Percentiles rank a stretch among this genome's conserved stretches.
Conservation (phyloP, 2,888 invertebrate species). For the Cancer borealis region DNA sequence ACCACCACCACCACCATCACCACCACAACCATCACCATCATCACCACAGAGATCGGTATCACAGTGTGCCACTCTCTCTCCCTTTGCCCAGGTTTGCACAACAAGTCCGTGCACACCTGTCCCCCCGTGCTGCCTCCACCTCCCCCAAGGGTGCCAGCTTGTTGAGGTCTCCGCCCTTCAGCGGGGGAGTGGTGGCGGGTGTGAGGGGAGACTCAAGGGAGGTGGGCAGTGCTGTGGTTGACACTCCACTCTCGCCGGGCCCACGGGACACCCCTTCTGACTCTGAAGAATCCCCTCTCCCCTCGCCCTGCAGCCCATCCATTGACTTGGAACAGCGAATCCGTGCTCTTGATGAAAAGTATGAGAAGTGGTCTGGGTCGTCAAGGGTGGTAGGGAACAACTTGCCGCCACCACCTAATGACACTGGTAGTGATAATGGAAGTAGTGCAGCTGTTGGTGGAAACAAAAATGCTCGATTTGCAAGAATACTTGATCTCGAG, state of each 20-base stretch:
- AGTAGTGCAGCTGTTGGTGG: slow-evolving; percentile 60
- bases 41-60: slow-evolving; percentile 72
- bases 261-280: slow-evolving; percentile 86
- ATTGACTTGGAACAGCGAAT: slow-evolving; percentile 90
- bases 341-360: slow-evolving; percentile 94
- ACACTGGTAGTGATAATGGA: slow-evolving; percentile 62
- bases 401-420: slow-evolving; percentile 48
- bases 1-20: slow-evolving; percentile 72
- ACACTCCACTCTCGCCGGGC: slow-evolving; percentile 76
- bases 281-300: slow-evolving; percentile 86
- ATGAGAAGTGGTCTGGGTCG: slow-evolving; percentile 89
- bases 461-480: slow-evolving; percentile 79
- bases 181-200: slow-evolving; percentile 46
- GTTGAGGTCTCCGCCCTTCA: slow-evolving; percentile 69
- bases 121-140: slow-evolving; percentile 72
- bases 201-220: slow-evolving; percentile 53
- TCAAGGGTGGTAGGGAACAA: slow-evolving; percentile 74
- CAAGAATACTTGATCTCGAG: slow-evolving; percentile 86
- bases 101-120: slow-evolving; percentile 73
- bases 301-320: slow-evolving; percentile 80
- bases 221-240: slow-evolving; percentile 62
- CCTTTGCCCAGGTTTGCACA: slow-evolving; percentile 92
- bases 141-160: slow-evolving; percentile 73
- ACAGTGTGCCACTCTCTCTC: slow-evolving; percentile 87
- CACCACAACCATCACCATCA: slow-evolving; percentile 69